Base-by-base conservation (phyloP, 2,797 vertebrate genomes). In the Meda fulgida region DNA sequence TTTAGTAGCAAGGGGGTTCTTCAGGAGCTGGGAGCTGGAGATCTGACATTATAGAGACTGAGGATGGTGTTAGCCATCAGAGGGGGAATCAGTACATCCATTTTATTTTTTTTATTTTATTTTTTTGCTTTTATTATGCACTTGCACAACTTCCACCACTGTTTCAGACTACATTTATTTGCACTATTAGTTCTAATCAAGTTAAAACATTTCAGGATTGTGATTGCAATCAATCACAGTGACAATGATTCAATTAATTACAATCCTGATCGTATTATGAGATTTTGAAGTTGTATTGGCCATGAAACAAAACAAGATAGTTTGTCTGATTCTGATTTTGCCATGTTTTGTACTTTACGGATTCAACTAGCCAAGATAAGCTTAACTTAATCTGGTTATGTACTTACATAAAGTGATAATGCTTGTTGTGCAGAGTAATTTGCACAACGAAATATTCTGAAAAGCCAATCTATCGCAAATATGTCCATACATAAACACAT, bases 1-100 rank as follows among this genome's bases (percentile, higher is more conserved):
- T 31, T 94, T 96, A 90, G 95, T 94, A 43, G 96, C 97, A 11
- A 96, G 96, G 89, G 98, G 98, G 88, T 99, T 99, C 94, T 99
- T 99, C 93, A 96, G 96, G 90, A 96, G 96, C 91, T 96, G 95
- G 92, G 93, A 94, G 2, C 89, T 88, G 76, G 94, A 95, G 90
- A 93, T 93, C 75, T 95, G 91, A 93, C 13, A 60, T 36, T 38
- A 11, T 63, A 89, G n/a, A 75, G 40, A 21, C 58, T 38, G 76
- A 89, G 40, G 36, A 16, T 70, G 34, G 5, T 29, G 75, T 67
- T 78, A 86, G 36, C 43, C 14, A 48, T 48, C 46, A 48, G 16
- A 69, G 26, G 29, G 31, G 19, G 70, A 80, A 53, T 34, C 26
- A 55, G 66, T 77, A 83, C 34, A 40, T 70, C 13, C 26, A 16